Evolutionary conservation across 2,113 vertebrate species (phyloP).

Genomic region (Oriolus oriolus): DNA sequence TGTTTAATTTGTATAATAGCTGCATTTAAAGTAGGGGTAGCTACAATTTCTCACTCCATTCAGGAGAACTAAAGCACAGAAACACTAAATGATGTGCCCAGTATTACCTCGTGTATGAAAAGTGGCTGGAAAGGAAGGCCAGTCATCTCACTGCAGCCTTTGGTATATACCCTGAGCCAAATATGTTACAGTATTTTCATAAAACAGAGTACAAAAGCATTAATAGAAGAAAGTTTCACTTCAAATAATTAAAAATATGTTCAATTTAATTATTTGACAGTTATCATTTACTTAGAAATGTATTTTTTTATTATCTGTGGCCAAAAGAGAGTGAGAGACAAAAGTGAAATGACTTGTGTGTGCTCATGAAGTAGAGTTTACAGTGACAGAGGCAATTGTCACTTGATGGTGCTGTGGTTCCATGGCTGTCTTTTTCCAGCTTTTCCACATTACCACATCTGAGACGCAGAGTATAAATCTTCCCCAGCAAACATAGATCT

Average conservation of each 20-base stretch:
- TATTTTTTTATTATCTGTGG: not conserved
- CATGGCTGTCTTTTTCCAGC: not conserved
- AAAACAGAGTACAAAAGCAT: not conserved
- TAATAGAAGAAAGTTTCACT: not conserved
- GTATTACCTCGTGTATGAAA: not conserved
- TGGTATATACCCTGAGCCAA: not conserved
- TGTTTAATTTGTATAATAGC: not conserved
- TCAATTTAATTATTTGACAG: not conserved
- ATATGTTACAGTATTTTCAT: not conserved
- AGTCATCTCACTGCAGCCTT: not conserved
- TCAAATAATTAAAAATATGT: not conserved
- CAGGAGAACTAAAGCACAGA: not conserved
- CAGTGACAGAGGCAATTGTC: not conserved
- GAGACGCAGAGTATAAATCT: slow-evolving; percentile 6
- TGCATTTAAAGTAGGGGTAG: not conserved
- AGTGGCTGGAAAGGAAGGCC: not conserved
- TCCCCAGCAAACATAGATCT: not conserved
- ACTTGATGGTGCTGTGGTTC: slow-evolving; percentile 65
- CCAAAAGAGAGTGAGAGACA: not conserved
- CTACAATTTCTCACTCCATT: not conserved
- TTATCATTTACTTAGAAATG: not conserved
- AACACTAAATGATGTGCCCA: not conserved
- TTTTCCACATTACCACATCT: not conserved
- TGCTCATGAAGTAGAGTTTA: not conserved
- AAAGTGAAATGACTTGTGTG: not conserved